A percentile compares a stretch with the other conserved stretches of the same genome.
Evolutionary conservation across 1,140 invertebrate genomes (phyloP).

Genomic region (Bombus picipes): DNA sequence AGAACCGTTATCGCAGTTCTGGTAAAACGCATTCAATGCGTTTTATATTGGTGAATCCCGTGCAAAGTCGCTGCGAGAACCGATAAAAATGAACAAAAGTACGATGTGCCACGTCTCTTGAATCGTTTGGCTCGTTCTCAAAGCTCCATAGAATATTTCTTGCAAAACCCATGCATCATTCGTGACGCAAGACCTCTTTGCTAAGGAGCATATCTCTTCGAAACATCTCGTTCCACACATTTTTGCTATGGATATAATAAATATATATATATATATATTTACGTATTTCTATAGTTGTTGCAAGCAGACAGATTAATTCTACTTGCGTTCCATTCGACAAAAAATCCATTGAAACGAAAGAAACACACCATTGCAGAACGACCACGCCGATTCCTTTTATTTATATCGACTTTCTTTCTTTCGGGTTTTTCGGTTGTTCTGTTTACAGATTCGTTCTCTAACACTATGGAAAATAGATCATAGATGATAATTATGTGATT

Average conservation of each 20-base stretch:
- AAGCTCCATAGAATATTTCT: background rate
- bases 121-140: background rate
- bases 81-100: background rate
- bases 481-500: constrained; percentile 26
- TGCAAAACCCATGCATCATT: constrained; percentile 43
- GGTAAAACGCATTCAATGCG: background rate
- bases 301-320: constrained; percentile 38
- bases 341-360: constrained; percentile 44
- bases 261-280: constrained; percentile 8
- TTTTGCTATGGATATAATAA: constrained; percentile 39
- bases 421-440: background rate
- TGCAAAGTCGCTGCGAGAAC: constrained; percentile 4
- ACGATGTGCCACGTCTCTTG: background rate
- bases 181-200: constrained; percentile 7
- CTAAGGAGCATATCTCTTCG: constrained; percentile 1
- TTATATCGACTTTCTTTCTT: background rate
- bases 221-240: constrained; percentile 40
- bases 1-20: too few relatives aligned
- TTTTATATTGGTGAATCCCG: background rate
- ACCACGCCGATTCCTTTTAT: background rate
- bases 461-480: constrained; percentile 39
- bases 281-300: constrained; percentile 17
- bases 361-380: constrained; percentile 23
- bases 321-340: constrained; percentile 60
- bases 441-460: constrained; percentile 37